Evolutionary conservation across 2,888 invertebrate species (phyloP), one percentile per base, ranked within the genome.

Genomic region (Drosophila ezoana): DNA sequence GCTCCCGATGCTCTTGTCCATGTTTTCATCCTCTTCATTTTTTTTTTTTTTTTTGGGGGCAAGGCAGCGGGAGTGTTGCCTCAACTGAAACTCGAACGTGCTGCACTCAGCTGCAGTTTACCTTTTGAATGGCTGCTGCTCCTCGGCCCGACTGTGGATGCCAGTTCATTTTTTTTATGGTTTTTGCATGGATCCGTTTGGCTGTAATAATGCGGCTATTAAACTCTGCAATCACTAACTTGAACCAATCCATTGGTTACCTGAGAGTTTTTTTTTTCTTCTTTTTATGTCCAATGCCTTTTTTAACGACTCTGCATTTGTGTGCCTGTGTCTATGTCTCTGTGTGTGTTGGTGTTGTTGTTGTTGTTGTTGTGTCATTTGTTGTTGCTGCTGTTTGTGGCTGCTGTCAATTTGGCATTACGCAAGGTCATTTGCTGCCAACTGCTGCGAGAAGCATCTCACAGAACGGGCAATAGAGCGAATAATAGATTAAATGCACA

Each of bases 151-250:
- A 28, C 28, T 28, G 28, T 8, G 28, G 28, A 28, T 18, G 18
- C 11, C 11, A 66, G 68, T 81, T 73, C 73, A 63, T 63, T 69
- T 51, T 59, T 75, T 79, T 82, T 82, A 82, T 82, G 83, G 68
- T 41, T 57, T 72, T 81, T 62, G 76, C 86, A 79, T 73, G 81
- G 86, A 72, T 79, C 83, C 76, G 82, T 75, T 77, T 83, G 84
- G 79, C 77, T 74, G 77, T 87, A 89, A 89, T 89, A 89, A 89
- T 87, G 85, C 81, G 87, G 81, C 85, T 89, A 89, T 89, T 85
- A 89, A 74, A 79, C 79, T 74, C 72, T 69, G 79, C 89, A 87
- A 87, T 81, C 85, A 81, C 77, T 64, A 84, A 87, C 76, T 84
- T 82, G 85, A 89, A 73, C 81, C 80, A 87, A 87, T 89, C 80